Base-by-base conservation (phyloP, 2,888 invertebrate genomes). In the Agapostemon virescens region DNA sequence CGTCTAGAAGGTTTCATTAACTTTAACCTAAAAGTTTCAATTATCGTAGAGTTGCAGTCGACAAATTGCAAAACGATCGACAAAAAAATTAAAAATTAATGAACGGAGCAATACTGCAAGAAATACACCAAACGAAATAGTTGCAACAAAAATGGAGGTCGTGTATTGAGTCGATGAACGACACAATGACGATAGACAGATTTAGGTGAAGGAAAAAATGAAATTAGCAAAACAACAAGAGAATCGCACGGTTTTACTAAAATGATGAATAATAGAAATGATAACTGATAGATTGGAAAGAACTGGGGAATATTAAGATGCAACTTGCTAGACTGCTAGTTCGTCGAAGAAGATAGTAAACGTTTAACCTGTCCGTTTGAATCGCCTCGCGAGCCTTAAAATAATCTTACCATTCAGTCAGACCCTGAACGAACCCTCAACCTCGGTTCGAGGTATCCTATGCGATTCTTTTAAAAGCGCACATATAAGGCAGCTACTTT, bases 391-490 rank as follows among this genome's bases (percentile, higher is more conserved):
- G 66, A 81, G 52, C 64, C 81, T 81, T 78, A 84, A 84, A 84
- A 76, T 77, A 79, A 79, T 79, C 84, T 85, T 80, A 85, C 85
- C 85, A 85, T 85, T 82, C 84, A 82, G 84, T 42, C 69, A 77
- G 74, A 84, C 58, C 79, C 75, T 74, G 75, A 84, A 82, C 77
- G 74, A 74, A 78, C 66, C 82, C 69, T 79, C 69, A 77, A 69
- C 55, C 74, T 80, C 76, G 64, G 74, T 77, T 82, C 69, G 77
- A 84, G 73, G 79, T 77, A 70, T 77, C 73, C 75, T 75, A 79
- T 68, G 67, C 79, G 52, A 74, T 79, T 79, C 77, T 76, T 79
- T 84, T 77, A 82, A 77, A 78, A 77, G 73, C 77, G 69, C 77
- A 77, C 74, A 84, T 81, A 81, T 77, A 84, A 84, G 84, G 78